Conservation (phyloP, 2,888 invertebrate genomes). For the Mesodorylaimus sp. region DNA sequence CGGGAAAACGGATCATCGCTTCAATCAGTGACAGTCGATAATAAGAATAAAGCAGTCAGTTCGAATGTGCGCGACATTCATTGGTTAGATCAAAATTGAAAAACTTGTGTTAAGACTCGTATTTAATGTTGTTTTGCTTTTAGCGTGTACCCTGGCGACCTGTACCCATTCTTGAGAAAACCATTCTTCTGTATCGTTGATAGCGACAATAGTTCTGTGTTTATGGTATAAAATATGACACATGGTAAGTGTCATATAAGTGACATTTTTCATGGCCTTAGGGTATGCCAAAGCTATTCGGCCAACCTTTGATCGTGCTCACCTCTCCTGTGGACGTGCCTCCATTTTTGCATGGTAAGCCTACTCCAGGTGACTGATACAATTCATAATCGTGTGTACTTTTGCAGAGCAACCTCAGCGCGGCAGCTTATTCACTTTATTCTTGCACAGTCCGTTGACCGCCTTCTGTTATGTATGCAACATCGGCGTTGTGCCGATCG, state of each 20-base stretch:
- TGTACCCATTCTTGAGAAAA: conserved; percentile 73
- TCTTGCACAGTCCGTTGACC: conserved; percentile 78
- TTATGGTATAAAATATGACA: conserved; percentile 34
- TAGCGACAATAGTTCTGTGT: conserved; percentile 80
- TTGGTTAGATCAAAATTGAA: conserved; percentile 2
- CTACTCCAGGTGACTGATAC: background rate
- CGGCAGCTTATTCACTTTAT: conserved; percentile 80
- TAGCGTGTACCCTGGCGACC: conserved; percentile 68
- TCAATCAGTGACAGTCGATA: conserved; percentile 24
- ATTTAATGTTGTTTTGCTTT: conserved; percentile 14
- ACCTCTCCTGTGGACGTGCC: conserved; percentile 84
- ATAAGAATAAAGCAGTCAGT: conserved; percentile 34
- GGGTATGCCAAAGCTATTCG: conserved; percentile 73
- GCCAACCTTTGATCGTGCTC: conserved; percentile 72
- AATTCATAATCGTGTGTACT: conserved; percentile 2
- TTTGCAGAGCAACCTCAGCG: conserved; percentile 41
- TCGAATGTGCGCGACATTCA: background rate
- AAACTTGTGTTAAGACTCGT: conserved; percentile 3
- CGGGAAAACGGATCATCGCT: conserved; percentile 43
- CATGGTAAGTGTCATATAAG: background rate
- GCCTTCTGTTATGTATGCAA: conserved; percentile 79
- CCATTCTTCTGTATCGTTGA: conserved; percentile 83
- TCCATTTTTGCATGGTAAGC: conserved; percentile 55
- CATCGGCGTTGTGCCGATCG: conserved; percentile 60
- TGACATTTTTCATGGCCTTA: conserved; percentile 30